Percentiles rank a stretch among this genome's conserved stretches.
Evolutionary conservation across 2,888 invertebrate genomes (phyloP).

Genomic region (Orthosia gothica): DNA sequence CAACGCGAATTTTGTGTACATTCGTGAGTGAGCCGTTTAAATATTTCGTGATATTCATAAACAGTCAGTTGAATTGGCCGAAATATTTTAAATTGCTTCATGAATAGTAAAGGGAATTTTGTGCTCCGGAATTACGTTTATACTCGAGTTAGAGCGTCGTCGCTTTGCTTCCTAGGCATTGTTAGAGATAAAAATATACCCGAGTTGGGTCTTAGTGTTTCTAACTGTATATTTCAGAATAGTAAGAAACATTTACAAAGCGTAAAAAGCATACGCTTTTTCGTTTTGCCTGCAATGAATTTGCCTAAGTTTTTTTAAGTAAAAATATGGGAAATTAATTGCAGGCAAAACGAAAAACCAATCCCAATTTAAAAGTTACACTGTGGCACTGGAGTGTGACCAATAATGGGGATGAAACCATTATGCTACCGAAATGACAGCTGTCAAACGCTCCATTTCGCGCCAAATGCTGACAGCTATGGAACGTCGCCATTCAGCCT

Average conservation of each 20-base stretch:
- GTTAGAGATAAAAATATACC: constrained; percentile 13
- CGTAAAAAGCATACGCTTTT: neutral
- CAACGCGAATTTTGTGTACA: constrained; percentile 61
- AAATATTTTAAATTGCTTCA: constrained; percentile 84
- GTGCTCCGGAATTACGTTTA: constrained; percentile 46
- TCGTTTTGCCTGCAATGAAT: neutral
- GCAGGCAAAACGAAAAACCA: neutral
- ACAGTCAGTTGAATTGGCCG: constrained; percentile 74
- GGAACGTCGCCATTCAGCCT: constrained; percentile 46
- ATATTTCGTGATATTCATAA: constrained; percentile 78
- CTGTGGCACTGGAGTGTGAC: neutral
- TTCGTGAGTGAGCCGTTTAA: constrained; percentile 71
- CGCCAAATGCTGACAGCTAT: constrained; percentile 38
- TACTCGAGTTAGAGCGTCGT: constrained; percentile 18
- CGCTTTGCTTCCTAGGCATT: constrained; percentile 32
- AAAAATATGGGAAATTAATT: too few species aligned
- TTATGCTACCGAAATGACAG: constrained; percentile 54
- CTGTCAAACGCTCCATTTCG: constrained; percentile 56
- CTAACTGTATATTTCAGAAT: neutral
- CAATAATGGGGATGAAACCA: constrained; percentile 16
- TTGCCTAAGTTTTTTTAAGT: neutral
- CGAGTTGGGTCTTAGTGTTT: constrained; percentile 13
- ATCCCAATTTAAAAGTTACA: neutral
- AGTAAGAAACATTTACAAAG: neutral
- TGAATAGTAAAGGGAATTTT: constrained; percentile 79